Evolutionary conservation across 2,797 vertebrate species (phyloP).

Genomic region (Amblyraja radiata): DNA sequence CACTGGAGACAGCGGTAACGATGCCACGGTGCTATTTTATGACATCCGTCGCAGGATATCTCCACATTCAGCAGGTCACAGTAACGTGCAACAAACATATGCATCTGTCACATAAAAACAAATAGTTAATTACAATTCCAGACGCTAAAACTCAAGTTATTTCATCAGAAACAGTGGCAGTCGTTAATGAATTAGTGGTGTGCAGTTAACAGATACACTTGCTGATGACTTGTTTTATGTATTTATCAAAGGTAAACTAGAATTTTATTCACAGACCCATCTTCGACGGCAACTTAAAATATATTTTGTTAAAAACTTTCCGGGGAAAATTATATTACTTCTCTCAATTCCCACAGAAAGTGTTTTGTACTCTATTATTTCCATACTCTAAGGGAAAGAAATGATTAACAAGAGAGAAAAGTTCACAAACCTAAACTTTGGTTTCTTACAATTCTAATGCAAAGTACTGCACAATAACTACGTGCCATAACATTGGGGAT

Average conservation of each 20-base stretch:
- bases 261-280: background rate
- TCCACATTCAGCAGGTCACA: slow-evolving; percentile 91
- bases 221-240: background rate
- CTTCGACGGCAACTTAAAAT: too few relatives aligned
- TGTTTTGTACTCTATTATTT: too few relatives aligned
- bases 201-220: background rate
- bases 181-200: background rate
- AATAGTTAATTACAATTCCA: background rate
- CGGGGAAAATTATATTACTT: too few relatives aligned
- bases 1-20: slow-evolving; percentile 93
- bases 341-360: background rate
- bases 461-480: background rate
- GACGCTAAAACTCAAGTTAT: too few relatives aligned
- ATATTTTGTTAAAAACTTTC: background rate
- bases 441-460: background rate
- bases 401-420: background rate
- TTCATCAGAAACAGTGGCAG: background rate
- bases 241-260: background rate
- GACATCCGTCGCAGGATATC: slow-evolving; percentile 92
- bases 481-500: too few relatives aligned
- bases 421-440: background rate
- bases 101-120: slow-evolving; percentile 68
- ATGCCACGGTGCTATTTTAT: slow-evolving; percentile 89
- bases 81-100: slow-evolving; percentile 96
- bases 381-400: background rate